phyloP scores from a whole-genome alignment of 2,113 vertebrate genomes.

The Leptodactylus fuscus region DNA sequence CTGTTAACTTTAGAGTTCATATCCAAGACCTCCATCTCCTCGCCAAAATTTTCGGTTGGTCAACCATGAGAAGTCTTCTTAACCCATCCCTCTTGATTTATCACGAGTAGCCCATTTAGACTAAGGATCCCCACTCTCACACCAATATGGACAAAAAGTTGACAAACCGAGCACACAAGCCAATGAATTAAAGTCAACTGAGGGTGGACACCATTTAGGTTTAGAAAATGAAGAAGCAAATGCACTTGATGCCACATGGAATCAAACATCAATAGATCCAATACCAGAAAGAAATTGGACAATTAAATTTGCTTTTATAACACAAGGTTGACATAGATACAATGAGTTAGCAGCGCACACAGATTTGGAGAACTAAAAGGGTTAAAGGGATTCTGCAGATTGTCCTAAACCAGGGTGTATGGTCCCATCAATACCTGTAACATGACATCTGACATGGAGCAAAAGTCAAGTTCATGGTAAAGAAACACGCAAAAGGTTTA shows the following conservation, averaged over 20 bases:
- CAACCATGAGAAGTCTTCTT: background rate
- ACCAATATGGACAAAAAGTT: background rate
- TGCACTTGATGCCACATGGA: background rate
- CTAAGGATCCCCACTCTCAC: no score
- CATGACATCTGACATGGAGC: background rate
- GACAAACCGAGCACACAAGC: background rate
- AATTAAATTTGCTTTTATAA: background rate
- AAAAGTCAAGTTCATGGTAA: background rate
- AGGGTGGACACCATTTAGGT: background rate
- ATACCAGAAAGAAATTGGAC: background rate
- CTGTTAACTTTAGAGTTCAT: no score
- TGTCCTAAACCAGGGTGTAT: background rate
- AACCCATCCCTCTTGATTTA: no score
- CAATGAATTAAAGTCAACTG: conserved; percentile 1
- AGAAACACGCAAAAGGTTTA: background rate
- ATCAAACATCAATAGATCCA: background rate
- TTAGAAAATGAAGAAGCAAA: background rate
- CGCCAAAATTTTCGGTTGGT: no score
- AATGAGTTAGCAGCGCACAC: background rate
- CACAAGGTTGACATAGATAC: background rate
- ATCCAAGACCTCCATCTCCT: no score
- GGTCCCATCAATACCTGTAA: background rate
- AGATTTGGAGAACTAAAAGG: background rate
- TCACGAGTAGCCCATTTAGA: no score
- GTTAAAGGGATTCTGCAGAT: background rate